Evolutionary conservation across 1,140 invertebrate genomes (phyloP), one percentile per base, ranked within the genome.

Genomic region (Zaprionus davidi): DNA sequence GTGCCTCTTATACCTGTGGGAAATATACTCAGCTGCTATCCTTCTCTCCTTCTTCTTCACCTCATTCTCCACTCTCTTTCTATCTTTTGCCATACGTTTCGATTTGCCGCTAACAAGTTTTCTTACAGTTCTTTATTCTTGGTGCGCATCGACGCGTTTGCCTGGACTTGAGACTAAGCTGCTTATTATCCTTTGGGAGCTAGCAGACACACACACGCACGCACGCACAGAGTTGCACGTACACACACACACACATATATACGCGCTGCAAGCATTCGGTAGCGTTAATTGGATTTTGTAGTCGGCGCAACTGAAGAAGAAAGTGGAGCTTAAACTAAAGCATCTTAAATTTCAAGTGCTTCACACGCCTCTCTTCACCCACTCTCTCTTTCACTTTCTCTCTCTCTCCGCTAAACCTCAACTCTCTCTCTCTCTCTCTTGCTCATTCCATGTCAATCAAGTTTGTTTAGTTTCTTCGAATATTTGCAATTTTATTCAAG

Each of bases 91-190:
- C 66, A 38, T 71, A 68, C 59, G 64, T 67, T 86, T 73, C 72
- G 73, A 80, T 75, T 87, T 78, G 73, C 65, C 74, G 84, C 82
- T 88, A 88, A 88, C 85, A 88, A 88, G 78, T 88, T 88, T 88
- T 81, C 85, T 55, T 55, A 57, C 60, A 66, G 55, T 75, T 78
- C 70, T 67, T 75, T 81, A 56, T 78, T 46, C 64, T 68, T 66
- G 41, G 64, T 72, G 31, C 44, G 74, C 58, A 59, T 68, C 63
- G 69, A 60, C 67, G 46, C 51, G 74, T 49, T 71, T 49, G 60
- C 64, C 55, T 67, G 60, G 57, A 77, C 63, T 68, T 63, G 63
- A 75, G 51, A 64, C 78, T 90, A 90, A 87, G 85, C 84, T 90
- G 84, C 85, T 87, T 90, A 84, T 87, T 84, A 87, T 88, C 75